Base-by-base conservation (phyloP, 2,113 vertebrate genomes). In the Xiphophorus maculatus region DNA sequence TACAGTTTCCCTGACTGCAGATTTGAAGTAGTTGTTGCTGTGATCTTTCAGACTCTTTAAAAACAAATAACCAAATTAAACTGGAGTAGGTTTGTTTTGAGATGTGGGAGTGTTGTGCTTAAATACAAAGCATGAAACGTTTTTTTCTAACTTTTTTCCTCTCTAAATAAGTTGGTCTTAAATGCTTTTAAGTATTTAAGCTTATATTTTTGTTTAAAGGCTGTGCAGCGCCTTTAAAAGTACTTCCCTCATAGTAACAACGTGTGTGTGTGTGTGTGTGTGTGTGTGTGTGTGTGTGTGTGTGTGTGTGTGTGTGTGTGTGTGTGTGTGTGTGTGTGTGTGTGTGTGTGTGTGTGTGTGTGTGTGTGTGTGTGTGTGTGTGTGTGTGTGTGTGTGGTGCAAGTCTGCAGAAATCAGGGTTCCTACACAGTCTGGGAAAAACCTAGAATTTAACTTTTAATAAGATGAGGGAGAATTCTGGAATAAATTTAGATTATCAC, bases 111-210 rank as follows among this genome's bases (percentile, higher is more conserved):
- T 90, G 74, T 77, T 86, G 61, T 80, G 68, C 68, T 71, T 60
- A 65, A 72, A 84, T 82, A 54, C 60, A 64, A 22, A 83, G 91
- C 89, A 90, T 86, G 89, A 58, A 60, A 37, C 62, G 30, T 15
- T 72, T 68, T 13, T 0, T 44, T 71, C 63, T 62, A 17, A 40
- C 74, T 67, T 70, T 66, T 13, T 0, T 72, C 51, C 58, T 22
- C 40, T 76, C 65, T 0, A 28, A 9, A 67, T 44, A 62, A 62
- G 42, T 62, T 72, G 19, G 28, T 69, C 64, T 82, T 88, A 82
- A 90, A 87, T 89, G 84, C 80, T 69, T 2, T 5, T 1, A 51
- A 44, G 81, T 80, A 85, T 90, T 90, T 88, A 85, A 89, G 81
- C n/a, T 67, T 80, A 58, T 30, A 61, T n/a, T 0, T 63, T 66